These are phyloP conservation scores for Plotosus lineatus DNA, from an alignment of 2,113 vertebrate genomes.

Conservation along the genomic window DNA sequence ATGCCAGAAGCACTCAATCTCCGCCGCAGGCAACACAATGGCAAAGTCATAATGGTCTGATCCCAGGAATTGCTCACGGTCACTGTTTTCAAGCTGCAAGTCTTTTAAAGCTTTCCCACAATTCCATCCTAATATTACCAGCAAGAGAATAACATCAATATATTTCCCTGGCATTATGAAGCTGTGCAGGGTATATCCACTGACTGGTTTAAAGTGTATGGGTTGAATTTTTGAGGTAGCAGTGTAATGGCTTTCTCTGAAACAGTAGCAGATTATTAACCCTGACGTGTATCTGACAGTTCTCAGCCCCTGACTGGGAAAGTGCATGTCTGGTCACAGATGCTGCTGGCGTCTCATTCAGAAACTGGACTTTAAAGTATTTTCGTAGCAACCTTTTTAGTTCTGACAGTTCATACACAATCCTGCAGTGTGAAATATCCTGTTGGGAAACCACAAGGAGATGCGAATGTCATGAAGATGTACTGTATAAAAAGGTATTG, in stretches of 20 bases:
- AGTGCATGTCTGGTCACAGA: conserved; percentile 22
- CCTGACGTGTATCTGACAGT: conserved; percentile 11
- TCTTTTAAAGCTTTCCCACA: conserved; percentile 62
- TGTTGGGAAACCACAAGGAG: neutral
- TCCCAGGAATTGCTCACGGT: conserved; percentile 76
- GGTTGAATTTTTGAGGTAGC: neutral
- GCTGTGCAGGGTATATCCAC: neutral
- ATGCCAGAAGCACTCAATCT: conserved; percentile 88
- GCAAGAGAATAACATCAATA: conserved; percentile 41
- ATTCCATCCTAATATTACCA: conserved; percentile 51
- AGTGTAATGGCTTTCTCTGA: neutral
- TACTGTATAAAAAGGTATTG: neutral
- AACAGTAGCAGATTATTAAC: conserved; percentile 45
- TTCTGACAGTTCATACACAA: neutral
- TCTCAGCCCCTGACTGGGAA: conserved; percentile 30
- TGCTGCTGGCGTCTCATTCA: neutral
- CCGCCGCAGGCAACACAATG: conserved; percentile 70
- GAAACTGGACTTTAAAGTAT: neutral
- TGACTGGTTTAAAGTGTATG: neutral
- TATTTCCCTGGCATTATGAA: conserved; percentile 25
- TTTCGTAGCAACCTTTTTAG: neutral
- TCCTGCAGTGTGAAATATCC: neutral
- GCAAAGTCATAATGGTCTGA: conserved; percentile 85
- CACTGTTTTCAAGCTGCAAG: conserved; percentile 49
- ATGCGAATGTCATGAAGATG: neutral